A percentile compares a stretch with the other conserved stretches of the same genome.
Evolutionary conservation across 2,888 invertebrate species (phyloP).

Genomic region (Phyllotreta striolata): DNA sequence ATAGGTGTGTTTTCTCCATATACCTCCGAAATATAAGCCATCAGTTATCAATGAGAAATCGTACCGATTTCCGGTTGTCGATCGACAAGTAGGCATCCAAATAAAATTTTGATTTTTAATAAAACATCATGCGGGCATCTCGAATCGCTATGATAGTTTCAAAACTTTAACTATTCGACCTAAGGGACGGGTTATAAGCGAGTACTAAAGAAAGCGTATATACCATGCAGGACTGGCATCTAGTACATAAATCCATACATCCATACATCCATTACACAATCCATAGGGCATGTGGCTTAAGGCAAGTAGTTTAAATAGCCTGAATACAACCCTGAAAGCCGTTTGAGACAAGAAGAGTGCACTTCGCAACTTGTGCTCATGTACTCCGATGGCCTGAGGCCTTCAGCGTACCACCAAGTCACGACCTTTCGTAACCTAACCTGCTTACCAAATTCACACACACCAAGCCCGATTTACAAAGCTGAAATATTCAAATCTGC

Average conservation of each 20-base stretch:
- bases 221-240: slow-evolving; percentile 6
- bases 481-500: slow-evolving; percentile 45
- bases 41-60: too few species aligned
- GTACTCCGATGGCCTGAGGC: slow-evolving; percentile 51
- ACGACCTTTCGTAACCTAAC: slow-evolving; percentile 59
- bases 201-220: slow-evolving; percentile 16
- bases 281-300: too few species aligned
- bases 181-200: slow-evolving; percentile 29
- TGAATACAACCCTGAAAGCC: slow-evolving; percentile 27
- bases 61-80: too few species aligned
- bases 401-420: slow-evolving; percentile 56
- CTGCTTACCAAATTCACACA: slow-evolving; percentile 57
- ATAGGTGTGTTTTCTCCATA: too few species aligned
- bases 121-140: slow-evolving; percentile 33
- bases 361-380: slow-evolving; percentile 52
- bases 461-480: slow-evolving; percentile 51
- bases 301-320: neutral
- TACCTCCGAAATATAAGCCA: too few species aligned
- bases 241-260: neutral
- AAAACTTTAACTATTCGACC: slow-evolving; percentile 46
- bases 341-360: slow-evolving; percentile 45
- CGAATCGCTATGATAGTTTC: slow-evolving; percentile 42
- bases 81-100: too few species aligned
- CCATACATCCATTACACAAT: too few species aligned
- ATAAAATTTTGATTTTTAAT: slow-evolving; percentile 7